These are phyloP conservation scores for Typhlomys cinereus DNA, from an alignment of 2,113 vertebrate genomes.

Conservation along the genomic window DNA sequence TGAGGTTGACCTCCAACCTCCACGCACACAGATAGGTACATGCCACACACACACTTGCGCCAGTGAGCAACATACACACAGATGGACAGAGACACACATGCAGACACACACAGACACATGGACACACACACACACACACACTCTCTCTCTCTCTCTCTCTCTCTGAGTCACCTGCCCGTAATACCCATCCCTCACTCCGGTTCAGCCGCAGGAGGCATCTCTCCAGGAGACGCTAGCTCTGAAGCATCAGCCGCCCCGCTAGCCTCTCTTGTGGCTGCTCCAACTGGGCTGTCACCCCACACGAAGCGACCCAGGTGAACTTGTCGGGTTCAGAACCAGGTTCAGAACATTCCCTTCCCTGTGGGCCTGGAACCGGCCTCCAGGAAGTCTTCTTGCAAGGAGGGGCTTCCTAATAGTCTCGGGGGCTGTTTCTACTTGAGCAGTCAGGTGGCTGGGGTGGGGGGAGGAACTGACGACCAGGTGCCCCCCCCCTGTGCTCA, in stretches of 20 bases:
- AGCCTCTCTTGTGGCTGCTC: background rate
- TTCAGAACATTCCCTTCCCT: background rate
- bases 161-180: fast-evolving
- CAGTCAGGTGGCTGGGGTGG: background rate
- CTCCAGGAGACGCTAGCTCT: fast-evolving
- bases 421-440: background rate
- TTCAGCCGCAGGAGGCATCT: background rate
- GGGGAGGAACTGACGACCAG: fast-evolving
- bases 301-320: background rate
- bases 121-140: too few species aligned
- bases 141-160: too few species aligned
- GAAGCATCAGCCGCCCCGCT: background rate
- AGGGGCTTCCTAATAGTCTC: fast-evolving
- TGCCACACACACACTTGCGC: too few species aligned
- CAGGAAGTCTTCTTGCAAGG: background rate
- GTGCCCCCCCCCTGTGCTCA: fast-evolving
- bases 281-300: background rate
- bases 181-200: background rate
- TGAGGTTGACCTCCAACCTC: too few species aligned
- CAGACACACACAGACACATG: too few species aligned
- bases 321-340: fast-evolving
- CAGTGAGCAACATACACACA: too few species aligned
- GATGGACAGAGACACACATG: too few species aligned
- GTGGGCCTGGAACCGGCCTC: background rate
- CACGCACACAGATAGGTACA: too few species aligned